Evolutionary conservation across 2,888 invertebrate genomes (phyloP), one percentile per base, ranked within the genome.

Genomic region (Diplazon laetatorius): DNA sequence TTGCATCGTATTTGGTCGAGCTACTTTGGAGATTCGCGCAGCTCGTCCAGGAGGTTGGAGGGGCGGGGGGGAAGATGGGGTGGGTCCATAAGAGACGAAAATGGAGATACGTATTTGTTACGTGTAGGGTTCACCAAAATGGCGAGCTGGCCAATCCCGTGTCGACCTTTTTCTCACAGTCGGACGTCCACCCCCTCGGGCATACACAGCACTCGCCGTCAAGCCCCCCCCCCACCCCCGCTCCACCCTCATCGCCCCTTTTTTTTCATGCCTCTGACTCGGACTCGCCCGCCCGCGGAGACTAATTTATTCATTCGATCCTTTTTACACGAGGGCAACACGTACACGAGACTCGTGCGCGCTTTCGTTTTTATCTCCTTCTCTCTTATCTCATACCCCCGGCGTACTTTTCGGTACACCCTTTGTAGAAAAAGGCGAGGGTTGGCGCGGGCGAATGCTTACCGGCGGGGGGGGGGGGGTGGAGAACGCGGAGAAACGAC

Each of bases 231-330:
- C 66, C 68, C 52, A 59, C 65, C 73, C 74, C 63, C 66, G 60
- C 52, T 80, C 82, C 63, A 59, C 65, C 73, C 74, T 63, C 66
- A 62, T 44, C 78, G 81, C 63, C 65, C 73, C 60, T 71, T 60
- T 50, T 76, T 44, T 62, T 70, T 59, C 48, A 73, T 52, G 39
- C 73, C 66, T 48, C 52, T 62, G 69, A 55, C 65, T 72, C 77
- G 57, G 59, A 73, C 74, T 68, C 65, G 35, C 71, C 71, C 71
- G 62, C 44, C 76, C 69, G 83, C 82, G 82, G 82, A 79, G 86
- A 86, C 89, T 89, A 89, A 89, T 89, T 89, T 89, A 89, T 89
- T 89, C 89, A 89, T 89, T 89, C 88, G 88, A 86, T 89, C 87
- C 89, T 88, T 88, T 89, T 88, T 89, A 88, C 87, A 85, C 82